phyloP scores from a whole-genome alignment of 2,888 invertebrate genomes.

The Hypsopygia costalis region DNA sequence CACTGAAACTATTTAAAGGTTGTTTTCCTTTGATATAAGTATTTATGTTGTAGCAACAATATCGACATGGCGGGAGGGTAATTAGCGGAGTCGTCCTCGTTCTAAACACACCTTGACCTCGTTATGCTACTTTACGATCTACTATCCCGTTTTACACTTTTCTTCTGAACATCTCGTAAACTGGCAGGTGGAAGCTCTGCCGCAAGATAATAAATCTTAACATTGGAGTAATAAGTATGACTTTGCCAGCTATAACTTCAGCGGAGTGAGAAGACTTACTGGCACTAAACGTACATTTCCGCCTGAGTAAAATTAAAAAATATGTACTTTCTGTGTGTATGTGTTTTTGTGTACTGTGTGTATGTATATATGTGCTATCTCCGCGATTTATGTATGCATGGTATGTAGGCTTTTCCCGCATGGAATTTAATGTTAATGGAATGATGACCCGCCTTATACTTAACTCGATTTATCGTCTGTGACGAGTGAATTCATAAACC shows the following conservation, averaged over 20 bases:
- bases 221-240: constrained; percentile 18
- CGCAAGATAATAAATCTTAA: constrained; percentile 33
- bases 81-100: constrained; percentile 67
- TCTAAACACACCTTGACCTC: constrained; percentile 72
- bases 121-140: constrained; percentile 59
- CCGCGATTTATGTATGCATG: too few relatives aligned
- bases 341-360: too few relatives aligned
- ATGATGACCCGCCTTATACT: too few relatives aligned
- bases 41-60: constrained; percentile 25
- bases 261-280: not conserved
- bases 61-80: constrained; percentile 54
- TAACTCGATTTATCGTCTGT: too few relatives aligned
- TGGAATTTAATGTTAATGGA: too few relatives aligned
- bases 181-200: constrained; percentile 34
- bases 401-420: too few relatives aligned
- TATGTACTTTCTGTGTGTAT: too few relatives aligned
- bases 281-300: not conserved
- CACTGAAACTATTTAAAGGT: too few relatives aligned
- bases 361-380: too few relatives aligned
- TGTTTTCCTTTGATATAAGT: constrained; percentile 13
- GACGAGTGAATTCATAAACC: too few relatives aligned
- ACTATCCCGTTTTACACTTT: constrained; percentile 57
- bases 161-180: constrained; percentile 52
- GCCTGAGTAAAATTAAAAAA: too few relatives aligned
- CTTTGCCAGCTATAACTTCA: constrained; percentile 11